These are phyloP conservation scores for Neomonachus schauinslandi DNA, from an alignment of 2,113 vertebrate species.

Conservation along the genomic window DNA sequence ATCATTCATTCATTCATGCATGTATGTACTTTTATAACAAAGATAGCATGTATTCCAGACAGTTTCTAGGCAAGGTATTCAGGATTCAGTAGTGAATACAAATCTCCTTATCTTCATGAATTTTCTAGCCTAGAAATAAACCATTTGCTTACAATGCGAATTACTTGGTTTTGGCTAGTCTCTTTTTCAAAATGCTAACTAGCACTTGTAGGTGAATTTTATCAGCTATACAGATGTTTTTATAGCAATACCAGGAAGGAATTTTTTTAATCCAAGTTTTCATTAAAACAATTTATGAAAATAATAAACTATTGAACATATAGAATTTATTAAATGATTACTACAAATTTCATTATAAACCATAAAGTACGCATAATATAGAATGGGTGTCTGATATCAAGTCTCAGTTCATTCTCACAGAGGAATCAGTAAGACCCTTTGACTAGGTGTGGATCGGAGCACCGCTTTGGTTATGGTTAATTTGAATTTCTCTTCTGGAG, in stretches of 20 bases:
- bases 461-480: not conserved
- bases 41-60: not conserved
- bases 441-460: not conserved
- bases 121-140: not conserved
- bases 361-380: not conserved
- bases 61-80: not conserved
- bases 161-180: not conserved
- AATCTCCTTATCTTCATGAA: not conserved
- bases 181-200: not conserved
- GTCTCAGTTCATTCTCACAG: not conserved
- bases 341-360: not conserved
- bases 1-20: not conserved
- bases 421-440: not conserved
- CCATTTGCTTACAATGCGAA: not conserved
- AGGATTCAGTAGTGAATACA: not conserved
- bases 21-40: not conserved
- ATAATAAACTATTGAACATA: not conserved
- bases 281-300: not conserved
- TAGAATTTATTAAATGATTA: not conserved
- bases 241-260: not conserved
- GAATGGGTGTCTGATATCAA: not conserved
- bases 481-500: not conserved
- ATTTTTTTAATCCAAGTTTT: not conserved
- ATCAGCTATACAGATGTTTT: not conserved
- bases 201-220: not conserved